Conservation (phyloP, 2,888 invertebrate genomes). For the Drosophila maculinotata region DNA sequence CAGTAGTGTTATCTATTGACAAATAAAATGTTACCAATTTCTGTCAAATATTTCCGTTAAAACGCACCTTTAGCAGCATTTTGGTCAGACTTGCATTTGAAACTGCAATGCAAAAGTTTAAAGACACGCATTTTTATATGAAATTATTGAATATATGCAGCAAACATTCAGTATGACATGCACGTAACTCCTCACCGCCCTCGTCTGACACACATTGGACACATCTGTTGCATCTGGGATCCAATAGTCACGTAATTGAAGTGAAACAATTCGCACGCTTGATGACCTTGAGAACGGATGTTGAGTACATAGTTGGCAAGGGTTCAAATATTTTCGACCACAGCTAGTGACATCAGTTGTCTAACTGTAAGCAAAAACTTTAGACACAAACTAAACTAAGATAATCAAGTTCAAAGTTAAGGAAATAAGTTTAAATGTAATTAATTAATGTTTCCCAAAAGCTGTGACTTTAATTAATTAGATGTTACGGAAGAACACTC, state of each 20-base stretch:
- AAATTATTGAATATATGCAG: conserved; percentile 25
- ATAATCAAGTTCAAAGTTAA: conserved; percentile 49
- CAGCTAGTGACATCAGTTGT: conserved; percentile 11
- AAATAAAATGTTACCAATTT: not conserved
- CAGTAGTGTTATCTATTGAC: conserved; percentile 28
- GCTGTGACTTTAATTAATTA: not conserved
- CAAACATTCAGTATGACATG: conserved; percentile 34
- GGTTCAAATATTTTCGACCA: conserved; percentile 48
- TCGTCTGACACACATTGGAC: conserved; percentile 56
- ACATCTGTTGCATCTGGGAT: conserved; percentile 63
- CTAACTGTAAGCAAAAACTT: conserved; percentile 13
- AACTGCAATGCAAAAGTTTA: conserved; percentile 50
- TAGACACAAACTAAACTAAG: conserved; percentile 1
- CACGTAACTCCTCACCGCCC: conserved; percentile 53
- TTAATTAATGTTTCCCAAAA: conserved; percentile 2
- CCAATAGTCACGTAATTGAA: conserved; percentile 66
- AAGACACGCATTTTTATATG: conserved; percentile 72
- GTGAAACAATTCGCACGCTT: conserved; percentile 25
- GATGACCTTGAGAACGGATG: conserved; percentile 66
- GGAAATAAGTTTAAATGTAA: not conserved
- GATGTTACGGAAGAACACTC: conserved; percentile 7
- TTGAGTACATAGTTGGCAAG: conserved; percentile 63
- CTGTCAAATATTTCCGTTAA: not conserved
- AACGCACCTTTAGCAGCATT: conserved; percentile 63
- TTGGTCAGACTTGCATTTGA: conserved; percentile 44